phyloP scores from a whole-genome alignment of 2,888 invertebrate species.

The Plutella xylostella region DNA sequence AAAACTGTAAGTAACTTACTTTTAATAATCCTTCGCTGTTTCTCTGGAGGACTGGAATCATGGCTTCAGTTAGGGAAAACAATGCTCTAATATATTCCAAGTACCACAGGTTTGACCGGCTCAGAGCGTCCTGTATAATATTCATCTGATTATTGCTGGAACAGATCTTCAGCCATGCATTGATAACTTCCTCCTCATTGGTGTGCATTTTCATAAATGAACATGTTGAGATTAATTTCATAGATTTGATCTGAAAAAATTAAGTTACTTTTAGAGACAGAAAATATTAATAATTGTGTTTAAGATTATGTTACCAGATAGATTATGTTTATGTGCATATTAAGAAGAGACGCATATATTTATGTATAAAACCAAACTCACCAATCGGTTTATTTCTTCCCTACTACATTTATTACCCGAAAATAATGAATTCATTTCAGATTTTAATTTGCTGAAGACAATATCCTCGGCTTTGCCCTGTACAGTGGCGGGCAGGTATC shows the following conservation, averaged over 20 bases:
- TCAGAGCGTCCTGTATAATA: conserved; percentile 17
- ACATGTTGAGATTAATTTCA: conserved; percentile 36
- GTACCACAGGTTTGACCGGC: conserved; percentile 30
- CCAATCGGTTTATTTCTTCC: no score
- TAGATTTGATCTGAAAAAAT: conserved; percentile 34
- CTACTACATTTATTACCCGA: no score
- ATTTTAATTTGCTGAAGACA: conserved; percentile 25
- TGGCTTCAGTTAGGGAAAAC: conserved; percentile 27
- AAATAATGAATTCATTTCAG: no score
- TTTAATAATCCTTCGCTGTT: conserved; percentile 26
- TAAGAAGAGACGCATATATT: no score
- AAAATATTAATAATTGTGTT: no score
- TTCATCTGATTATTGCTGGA: conserved; percentile 22
- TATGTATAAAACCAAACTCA: no score
- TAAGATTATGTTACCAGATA: no score
- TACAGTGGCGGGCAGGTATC: conserved; percentile 29
- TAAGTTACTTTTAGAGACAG: no score
- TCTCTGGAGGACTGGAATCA: conserved; percentile 22
- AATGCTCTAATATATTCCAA: conserved; percentile 34
- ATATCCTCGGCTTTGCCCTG: conserved; percentile 23
- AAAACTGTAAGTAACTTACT: conserved; percentile 27
- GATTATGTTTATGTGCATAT: no score
- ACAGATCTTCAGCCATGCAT: conserved; percentile 37
- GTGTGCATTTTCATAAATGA: conserved; percentile 23
- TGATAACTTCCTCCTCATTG: conserved; percentile 27